Conservation (phyloP, 2,797 vertebrate species). For the Sphaeramia orbicularis region DNA sequence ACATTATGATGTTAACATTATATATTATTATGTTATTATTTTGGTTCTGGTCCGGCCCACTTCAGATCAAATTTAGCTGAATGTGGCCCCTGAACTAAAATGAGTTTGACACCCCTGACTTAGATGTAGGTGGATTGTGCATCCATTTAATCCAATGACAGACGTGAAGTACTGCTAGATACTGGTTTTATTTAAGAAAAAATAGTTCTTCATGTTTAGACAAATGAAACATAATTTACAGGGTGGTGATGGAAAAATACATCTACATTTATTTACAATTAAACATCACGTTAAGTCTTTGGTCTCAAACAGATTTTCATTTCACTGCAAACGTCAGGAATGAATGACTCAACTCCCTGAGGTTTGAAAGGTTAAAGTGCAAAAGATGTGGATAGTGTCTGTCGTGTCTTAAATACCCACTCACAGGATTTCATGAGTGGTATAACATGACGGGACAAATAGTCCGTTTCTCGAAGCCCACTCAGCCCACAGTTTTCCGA, state of each 20-base stretch:
- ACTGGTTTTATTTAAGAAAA: constrained; percentile 85
- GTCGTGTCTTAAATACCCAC: constrained; percentile 12
- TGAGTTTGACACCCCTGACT: too few relatives aligned
- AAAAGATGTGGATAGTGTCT: constrained; percentile 59
- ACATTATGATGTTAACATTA: too few relatives aligned
- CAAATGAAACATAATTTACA: constrained; percentile 87
- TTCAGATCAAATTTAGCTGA: too few relatives aligned
- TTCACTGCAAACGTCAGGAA: constrained; percentile 67
- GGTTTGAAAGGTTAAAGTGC: constrained; percentile 81
- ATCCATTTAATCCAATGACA: neutral
- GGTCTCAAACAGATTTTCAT: constrained; percentile 64
- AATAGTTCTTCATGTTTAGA: constrained; percentile 78
- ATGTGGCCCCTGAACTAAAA: too few relatives aligned
- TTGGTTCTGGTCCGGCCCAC: too few relatives aligned
- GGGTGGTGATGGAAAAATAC: constrained; percentile 75
- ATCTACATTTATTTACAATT: constrained; percentile 85
- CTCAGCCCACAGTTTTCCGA: constrained; percentile 82
- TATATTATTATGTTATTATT: too few relatives aligned
- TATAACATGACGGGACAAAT: constrained; percentile 72
- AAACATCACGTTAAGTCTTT: constrained; percentile 72
- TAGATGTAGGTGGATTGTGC: neutral
- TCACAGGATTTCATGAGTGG: constrained; percentile 70
- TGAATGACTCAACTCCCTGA: constrained; percentile 49
- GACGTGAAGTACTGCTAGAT: constrained; percentile 12
- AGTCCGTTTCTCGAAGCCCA: constrained; percentile 82